These are phyloP conservation scores for Notodromas monacha DNA, from an alignment of 2,888 invertebrate species.

Conservation along the genomic window DNA sequence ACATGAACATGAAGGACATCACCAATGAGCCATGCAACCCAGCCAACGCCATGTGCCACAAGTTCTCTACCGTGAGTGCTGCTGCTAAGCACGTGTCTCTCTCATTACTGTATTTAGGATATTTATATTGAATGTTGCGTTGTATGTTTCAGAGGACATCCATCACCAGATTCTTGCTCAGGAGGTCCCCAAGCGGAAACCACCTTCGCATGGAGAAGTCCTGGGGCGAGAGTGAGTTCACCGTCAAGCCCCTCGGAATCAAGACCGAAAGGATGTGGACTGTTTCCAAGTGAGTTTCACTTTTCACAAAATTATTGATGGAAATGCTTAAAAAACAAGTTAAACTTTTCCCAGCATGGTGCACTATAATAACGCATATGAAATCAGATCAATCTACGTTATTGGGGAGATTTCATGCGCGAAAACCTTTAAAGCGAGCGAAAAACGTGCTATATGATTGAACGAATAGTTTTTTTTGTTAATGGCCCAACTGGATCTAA, in stretches of 20 bases:
- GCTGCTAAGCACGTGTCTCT: too few species aligned
- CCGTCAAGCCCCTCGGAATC: neutral
- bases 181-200: neutral
- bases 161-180: neutral
- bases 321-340: neutral
- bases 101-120: too few species aligned
- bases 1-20: conserved; percentile 8
- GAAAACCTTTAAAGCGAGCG: too few species aligned
- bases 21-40: neutral
- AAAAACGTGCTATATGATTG: too few species aligned
- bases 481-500: too few species aligned
- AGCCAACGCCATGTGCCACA: neutral
- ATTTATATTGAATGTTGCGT: too few species aligned
- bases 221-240: neutral
- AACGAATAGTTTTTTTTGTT: too few species aligned
- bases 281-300: neutral
- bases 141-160: neutral
- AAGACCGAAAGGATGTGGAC: conserved; percentile 1
- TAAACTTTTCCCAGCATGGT: too few species aligned
- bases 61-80: neutral
- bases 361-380: too few species aligned
- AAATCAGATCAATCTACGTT: too few species aligned
- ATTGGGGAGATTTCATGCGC: too few species aligned
- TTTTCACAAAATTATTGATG: neutral
- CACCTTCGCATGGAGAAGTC: neutral